Evolutionary conservation across 1,140 invertebrate genomes (phyloP), one percentile per base, ranked within the genome.

Genomic region (Venturia canescens): DNA sequence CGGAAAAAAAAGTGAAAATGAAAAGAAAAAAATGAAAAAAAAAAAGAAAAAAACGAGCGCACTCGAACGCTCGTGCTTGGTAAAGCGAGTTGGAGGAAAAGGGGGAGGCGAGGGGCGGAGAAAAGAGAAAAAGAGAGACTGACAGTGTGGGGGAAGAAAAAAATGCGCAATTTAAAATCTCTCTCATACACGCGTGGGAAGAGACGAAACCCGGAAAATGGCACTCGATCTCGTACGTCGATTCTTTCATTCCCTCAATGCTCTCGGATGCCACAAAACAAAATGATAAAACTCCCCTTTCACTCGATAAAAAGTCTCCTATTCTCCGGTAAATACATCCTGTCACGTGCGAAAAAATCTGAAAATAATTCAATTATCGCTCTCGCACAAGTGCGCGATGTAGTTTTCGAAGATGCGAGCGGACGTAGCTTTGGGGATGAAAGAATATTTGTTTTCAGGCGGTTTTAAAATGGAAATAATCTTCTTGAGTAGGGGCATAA

Each of bases 151-250:
- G 4, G 53, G 21, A 23, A 57, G 53, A 57, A 57, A 57, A 57
- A 57, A 57, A 57, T 57, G 53, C 21, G 53, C 53, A 57, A 57
- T 57, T 57, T 23, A 57, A 23, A 57, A 21, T 57, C 53, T 57
- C 53, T 11, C 53, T 57, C 53, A 21, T 57, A 57, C 53, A 21
- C 53, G 18, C 53, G 53, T 57, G 53, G 53, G 18, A 11, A 57
- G 53, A 57, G 53, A 23, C 53, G 4, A 21, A 57, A 57, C 53
- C 53, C 53, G 53, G 53, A 57, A 57, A 57, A 57, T n/a, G 18
- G 18, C 21, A 57, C 53, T n/a, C 53, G 53, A 23, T 57, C 53
- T 57, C 53, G 5, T n/a, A 57, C 21, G 21, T 57, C 53, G 53
- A 57, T 44, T 57, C 53, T 18, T 4, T 57, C 53, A 57, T 57